Evolutionary conservation across 2,113 vertebrate species (phyloP), one percentile per base, ranked within the genome.

Genomic region (Stictonetta naevosa): DNA sequence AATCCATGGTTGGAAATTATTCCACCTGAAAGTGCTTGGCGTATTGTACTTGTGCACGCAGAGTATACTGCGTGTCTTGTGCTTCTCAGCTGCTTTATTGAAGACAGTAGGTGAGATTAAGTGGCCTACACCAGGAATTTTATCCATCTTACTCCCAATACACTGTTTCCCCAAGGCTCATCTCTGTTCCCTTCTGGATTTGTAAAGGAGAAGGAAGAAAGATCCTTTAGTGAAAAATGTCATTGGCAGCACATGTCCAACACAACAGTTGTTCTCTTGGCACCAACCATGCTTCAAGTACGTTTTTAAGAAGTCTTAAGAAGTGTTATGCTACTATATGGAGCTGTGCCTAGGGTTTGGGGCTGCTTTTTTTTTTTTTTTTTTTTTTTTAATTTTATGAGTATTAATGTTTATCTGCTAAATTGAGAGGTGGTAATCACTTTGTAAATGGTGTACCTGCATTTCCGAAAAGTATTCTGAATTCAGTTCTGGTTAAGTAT

Each of bases 211-310:
- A 13, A 22, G 31, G 23, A 42, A 21, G 23, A 67, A 14, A 33
- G 62, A 7, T 52, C 56, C 52, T 67, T 87, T 11, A 1, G 42
- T 36, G 80, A 18, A 7, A 10, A 5, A 0, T 25, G 36, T 29
- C 73, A 15, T 31, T 69, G 50, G 64, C 28, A 60, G 4, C 25
- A 3, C 0, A 0, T 89, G 29, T 75, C n/a, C 12, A 22, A 2
- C n/a, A 4, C 29, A 46, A 2, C 12, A 36, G 10, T 74, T 71
- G 8, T 59, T 76, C 55, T 17, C 7, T 10, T 52, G 33, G 26
- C 53, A 60, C 11, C 3, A 3, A 8, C 12, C 22, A 8, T 12
- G 26, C 42, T 64, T 50, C 46, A 78, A 2, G 44, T 46, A 23
- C 25, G 6, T 63, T 1, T 59, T 86, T 55, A 21, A 18, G n/a